Evolutionary conservation across 2,113 vertebrate genomes (phyloP), one percentile per base, ranked within the genome.

Genomic region (Notothenia rossii): DNA sequence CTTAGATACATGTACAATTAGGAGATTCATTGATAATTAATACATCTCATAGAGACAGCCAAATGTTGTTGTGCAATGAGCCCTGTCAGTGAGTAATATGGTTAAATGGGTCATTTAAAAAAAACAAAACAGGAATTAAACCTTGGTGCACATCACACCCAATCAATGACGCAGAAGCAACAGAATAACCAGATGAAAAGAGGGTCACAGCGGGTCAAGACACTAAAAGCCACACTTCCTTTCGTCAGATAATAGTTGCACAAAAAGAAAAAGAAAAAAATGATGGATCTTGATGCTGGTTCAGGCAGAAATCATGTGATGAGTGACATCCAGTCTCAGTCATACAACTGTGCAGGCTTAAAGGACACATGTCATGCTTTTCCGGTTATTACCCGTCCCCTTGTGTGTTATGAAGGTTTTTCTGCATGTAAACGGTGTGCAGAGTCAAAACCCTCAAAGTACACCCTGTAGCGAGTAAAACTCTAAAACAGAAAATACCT

Each of bases 61-160:
- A 66, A 12, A 71, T 55, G 22, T 13, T 14, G 9, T 20, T 48
- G 10, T 40, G 14, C 22, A 22, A 49, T 12, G 22, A 7, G 55
- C 6, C 53, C 48, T 9, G 25, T 33, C 40, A 56, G 8, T 63
- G 43, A 66, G 46, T 51, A 75, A 69, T 56, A 48, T 20, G 18
- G 40, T 54, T 43, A 15, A n/a, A 7, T 40, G 14, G 7, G 55
- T 60, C 48, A 25, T 43, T 62, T 13, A 63, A 58, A 69, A 58
- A 71, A 69, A 46, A 68, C 4, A 17, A 58, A 68, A 9, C 43
- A 84, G 75, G 82, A 79, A 79, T 29, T 70, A 20, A 79, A 70
- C 51, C 58, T 58, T 25, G 56, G 25, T 66, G 49, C 55, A 67
- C 62, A 58, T 49, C 25, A 54, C 60, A 48, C 33, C 66, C 22